A percentile compares a stretch with the other conserved stretches of the same genome.
phyloP scores from a whole-genome alignment of 2,888 invertebrate species.

The Cerastis rubricosa region DNA sequence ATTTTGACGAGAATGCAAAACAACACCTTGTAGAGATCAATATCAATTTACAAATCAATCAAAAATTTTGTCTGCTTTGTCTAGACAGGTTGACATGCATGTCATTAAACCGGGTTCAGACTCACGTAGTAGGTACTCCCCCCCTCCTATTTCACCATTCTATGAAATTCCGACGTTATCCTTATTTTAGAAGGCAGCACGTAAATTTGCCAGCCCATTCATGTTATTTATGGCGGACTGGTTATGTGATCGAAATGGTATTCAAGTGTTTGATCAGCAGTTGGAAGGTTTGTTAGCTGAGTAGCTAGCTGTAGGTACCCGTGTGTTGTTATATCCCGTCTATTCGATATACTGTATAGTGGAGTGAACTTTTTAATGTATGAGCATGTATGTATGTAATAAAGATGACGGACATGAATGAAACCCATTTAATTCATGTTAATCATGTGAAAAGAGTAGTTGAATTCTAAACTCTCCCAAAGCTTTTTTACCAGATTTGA shows the following conservation, averaged over 20 bases:
- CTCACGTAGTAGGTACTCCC: not conserved
- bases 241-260: slow-evolving; percentile 45
- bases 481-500: not conserved
- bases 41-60: slow-evolving; percentile 12
- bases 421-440: too few relatives aligned
- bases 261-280: slow-evolving; percentile 40
- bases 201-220: slow-evolving; percentile 54
- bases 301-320: too few relatives aligned
- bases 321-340: too few relatives aligned
- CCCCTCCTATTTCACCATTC: slow-evolving; percentile 13
- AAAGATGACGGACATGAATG: not conserved
- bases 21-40: too few relatives aligned
- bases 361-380: not conserved
- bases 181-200: slow-evolving; percentile 35
- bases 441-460: not conserved
- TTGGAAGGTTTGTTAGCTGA: slow-evolving; percentile 21
- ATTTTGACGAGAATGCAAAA: too few relatives aligned
- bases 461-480: not conserved
- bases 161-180: slow-evolving; percentile 26
- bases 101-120: slow-evolving; percentile 15
- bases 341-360: not conserved
- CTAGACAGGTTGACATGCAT: slow-evolving; percentile 23
- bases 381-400: not conserved
- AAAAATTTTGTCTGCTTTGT: slow-evolving; percentile 17
- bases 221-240: slow-evolving; percentile 51